Percentiles rank a stretch among this genome's conserved stretches.
phyloP scores from a whole-genome alignment of 2,888 invertebrate species.

The Syritta pipiens region DNA sequence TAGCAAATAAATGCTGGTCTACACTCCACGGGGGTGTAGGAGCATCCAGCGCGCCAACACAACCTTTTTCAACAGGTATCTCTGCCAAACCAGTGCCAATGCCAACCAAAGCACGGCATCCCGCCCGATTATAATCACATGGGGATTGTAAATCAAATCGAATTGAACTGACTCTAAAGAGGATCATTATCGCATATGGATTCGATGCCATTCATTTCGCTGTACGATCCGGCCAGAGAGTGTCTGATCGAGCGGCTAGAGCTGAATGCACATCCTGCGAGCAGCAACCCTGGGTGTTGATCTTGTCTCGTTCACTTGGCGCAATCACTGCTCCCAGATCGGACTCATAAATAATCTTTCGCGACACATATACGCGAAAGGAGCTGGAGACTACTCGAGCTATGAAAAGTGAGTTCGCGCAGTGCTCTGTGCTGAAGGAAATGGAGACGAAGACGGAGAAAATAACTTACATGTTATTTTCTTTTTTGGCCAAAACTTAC shows the following conservation, averaged over 20 bases:
- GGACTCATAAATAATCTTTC: conserved; percentile 69
- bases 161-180: conserved; percentile 74
- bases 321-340: conserved; percentile 61
- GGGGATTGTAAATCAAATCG: conserved; percentile 79
- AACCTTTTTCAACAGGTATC: conserved; percentile 48
- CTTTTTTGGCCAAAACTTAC: conserved; percentile 1
- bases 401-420: conserved; percentile 58
- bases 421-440: no score
- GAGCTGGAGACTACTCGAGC: conserved; percentile 1
- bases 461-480: conserved; percentile 27
- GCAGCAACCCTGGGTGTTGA: conserved; percentile 27
- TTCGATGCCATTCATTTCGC: conserved; percentile 61
- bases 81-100: conserved; percentile 13
- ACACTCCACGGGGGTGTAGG: conserved; percentile 52
- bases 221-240: conserved; percentile 9
- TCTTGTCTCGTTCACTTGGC: conserved; percentile 58
- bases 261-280: neutral
- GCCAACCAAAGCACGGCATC: conserved; percentile 7
- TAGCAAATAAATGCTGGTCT: conserved; percentile 37
- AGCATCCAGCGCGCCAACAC: conserved; percentile 17
- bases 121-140: conserved; percentile 78
- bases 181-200: conserved; percentile 70
- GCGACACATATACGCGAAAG: conserved; percentile 50
- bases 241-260: neutral
- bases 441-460: no score